Evolutionary conservation across 1,140 invertebrate species (phyloP).

Genomic region (Saxidomus purpurata): DNA sequence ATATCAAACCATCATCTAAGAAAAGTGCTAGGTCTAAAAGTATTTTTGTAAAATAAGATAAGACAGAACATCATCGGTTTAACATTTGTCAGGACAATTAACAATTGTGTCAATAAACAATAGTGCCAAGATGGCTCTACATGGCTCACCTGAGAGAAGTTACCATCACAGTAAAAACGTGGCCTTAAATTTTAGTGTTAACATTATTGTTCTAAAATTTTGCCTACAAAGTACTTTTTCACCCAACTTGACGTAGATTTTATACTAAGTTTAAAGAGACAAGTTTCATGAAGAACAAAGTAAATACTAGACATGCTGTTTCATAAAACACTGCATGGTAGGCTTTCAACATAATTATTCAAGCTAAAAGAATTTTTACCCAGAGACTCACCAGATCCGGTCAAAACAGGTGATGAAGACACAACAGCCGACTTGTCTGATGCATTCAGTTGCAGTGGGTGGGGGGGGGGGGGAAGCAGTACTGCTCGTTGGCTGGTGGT

Average conservation of each 20-base stretch:
- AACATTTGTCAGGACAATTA: neutral
- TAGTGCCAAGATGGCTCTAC: no score
- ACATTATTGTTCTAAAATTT: slow-evolving; percentile 15
- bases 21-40: slow-evolving; percentile 14
- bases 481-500: slow-evolving; percentile 1
- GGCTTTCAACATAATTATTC: slow-evolving; percentile 19
- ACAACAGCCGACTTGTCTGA: slow-evolving; percentile 8
- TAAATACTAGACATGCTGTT: slow-evolving; percentile 15
- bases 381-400: neutral
- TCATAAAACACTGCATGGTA: slow-evolving; percentile 18
- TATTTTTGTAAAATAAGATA: slow-evolving; percentile 25
- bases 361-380: neutral
- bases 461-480: neutral
- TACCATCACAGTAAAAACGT: neutral
- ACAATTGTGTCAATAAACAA: neutral
- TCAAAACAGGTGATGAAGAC: slow-evolving; percentile 15
- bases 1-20: slow-evolving; percentile 7
- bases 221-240: slow-evolving; percentile 16
- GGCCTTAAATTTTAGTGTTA: slow-evolving; percentile 22
- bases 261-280: slow-evolving; percentile 21
- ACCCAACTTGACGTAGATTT: slow-evolving; percentile 5
- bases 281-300: neutral
- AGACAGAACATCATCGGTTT: neutral
- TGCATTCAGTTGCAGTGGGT: no score
- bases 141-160: neutral